These are phyloP conservation scores for Spilosoma lubricipeda DNA, from an alignment of 2,888 invertebrate genomes.

Conservation along the genomic window DNA sequence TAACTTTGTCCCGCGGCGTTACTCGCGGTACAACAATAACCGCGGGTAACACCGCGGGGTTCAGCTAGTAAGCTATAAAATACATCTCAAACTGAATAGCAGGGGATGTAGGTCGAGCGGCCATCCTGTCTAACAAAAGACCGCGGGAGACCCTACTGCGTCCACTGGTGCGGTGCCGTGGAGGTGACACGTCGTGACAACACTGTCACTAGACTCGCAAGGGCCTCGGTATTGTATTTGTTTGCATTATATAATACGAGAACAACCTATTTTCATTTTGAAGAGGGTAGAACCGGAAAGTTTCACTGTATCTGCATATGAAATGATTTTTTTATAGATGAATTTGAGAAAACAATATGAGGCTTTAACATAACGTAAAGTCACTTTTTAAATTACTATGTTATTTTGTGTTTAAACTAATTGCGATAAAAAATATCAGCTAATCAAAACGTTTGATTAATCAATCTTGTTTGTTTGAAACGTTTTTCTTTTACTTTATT, in stretches of 20 bases:
- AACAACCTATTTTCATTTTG: slow-evolving; percentile 7
- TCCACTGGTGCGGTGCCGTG: slow-evolving; percentile 27
- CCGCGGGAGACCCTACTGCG: slow-evolving; percentile 34
- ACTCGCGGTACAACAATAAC: too few species aligned
- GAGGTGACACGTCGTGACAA: slow-evolving; percentile 36
- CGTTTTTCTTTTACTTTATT: neutral
- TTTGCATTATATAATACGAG: slow-evolving; percentile 9
- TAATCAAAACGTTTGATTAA: neutral
- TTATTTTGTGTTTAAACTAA: neutral
- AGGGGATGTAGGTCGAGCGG: slow-evolving; percentile 42
- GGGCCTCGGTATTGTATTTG: slow-evolving; percentile 10
- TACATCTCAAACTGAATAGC: slow-evolving; percentile 37
- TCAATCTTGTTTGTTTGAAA: neutral
- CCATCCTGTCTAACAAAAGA: slow-evolving; percentile 31
- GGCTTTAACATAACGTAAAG: neutral
- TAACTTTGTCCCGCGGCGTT: too few species aligned
- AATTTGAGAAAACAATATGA: neutral
- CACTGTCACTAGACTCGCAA: slow-evolving; percentile 23
- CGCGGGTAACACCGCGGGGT: too few species aligned
- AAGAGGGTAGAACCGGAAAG: neutral
- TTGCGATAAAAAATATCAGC: neutral
- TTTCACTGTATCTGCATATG: neutral
- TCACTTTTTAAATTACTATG: too few species aligned
- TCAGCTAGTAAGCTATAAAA: too few species aligned
- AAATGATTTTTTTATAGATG: neutral